These are phyloP conservation scores for Holacanthella duospinosa DNA, from an alignment of 2,888 invertebrate species.

Conservation along the genomic window DNA sequence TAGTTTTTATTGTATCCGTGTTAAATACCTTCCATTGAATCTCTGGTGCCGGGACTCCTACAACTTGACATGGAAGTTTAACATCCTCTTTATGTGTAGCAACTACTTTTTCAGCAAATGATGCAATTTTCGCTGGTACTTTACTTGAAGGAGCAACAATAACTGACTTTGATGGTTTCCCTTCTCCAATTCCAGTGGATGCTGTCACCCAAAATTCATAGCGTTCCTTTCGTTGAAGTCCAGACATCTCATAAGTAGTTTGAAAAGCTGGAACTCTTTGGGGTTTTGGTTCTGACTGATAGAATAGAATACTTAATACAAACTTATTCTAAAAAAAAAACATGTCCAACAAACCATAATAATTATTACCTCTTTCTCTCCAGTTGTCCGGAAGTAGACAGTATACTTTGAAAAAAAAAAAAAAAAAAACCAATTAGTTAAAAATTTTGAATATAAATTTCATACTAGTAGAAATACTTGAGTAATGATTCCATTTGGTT, in stretches of 20 bases:
- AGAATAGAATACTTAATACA: neutral
- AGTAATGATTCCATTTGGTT: constrained; percentile 83
- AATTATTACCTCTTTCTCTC: constrained; percentile 39
- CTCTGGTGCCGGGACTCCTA: constrained; percentile 80
- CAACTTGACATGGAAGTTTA: constrained; percentile 79
- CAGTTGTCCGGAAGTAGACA: constrained; percentile 52
- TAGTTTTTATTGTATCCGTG: neutral
- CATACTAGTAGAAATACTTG: no score
- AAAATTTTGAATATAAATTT: neutral
- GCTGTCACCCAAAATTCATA: constrained; percentile 94
- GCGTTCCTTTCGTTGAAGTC: constrained; percentile 65
- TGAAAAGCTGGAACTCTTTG: constrained; percentile 62
- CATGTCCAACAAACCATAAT: no score
- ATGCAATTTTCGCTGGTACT: constrained; percentile 90
- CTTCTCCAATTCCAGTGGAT: constrained; percentile 86
- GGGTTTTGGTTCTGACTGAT: constrained; percentile 38
- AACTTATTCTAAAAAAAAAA: constrained; percentile 3
- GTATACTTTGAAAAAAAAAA: constrained; percentile 56
- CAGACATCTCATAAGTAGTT: constrained; percentile 76
- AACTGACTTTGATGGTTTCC: constrained; percentile 77
- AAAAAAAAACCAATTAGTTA: neutral
- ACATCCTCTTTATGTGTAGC: constrained; percentile 86
- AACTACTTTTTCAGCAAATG: constrained; percentile 85
- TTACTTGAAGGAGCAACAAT: constrained; percentile 63
- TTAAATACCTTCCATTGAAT: constrained; percentile 67